Evolutionary conservation across 1,140 invertebrate genomes (phyloP), one percentile per base, ranked within the genome.

Genomic region (Bombus polaris): DNA sequence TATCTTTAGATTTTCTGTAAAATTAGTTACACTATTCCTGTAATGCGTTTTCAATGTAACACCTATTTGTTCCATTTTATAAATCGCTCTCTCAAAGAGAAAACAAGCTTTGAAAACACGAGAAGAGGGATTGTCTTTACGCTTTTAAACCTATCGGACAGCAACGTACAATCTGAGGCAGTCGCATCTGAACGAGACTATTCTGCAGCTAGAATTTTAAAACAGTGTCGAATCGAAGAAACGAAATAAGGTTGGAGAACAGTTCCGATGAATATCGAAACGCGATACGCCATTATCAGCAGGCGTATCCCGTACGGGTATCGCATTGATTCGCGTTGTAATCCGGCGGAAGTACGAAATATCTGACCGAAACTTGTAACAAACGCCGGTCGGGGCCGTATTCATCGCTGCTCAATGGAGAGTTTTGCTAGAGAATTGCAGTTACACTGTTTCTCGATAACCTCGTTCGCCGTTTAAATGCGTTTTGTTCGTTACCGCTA

Each of bases 351-450:
- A 71, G 44, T 35, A 10, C 13, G 44, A 35, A 72, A 72, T 81
- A 73, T 73, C 79, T 72, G 79, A 59, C 47, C 37, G 70, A 42
- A 72, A 81, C 68, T 73, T n/a, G 66, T 18, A 73, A 73, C 79
- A 53, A 71, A 42, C 32, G 47, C 10, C 28, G 53, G 39, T 37
- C 59, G 32, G 28, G 12, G 35, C 25, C 37, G 79, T 37, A 47
- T 81, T 59, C 79, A 73, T 32, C 68, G 32, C 8, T 1, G 44
- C 37, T 70, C 44, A 59, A 73, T 53, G 18, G 79, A 22, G 47
- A 81, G 68, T 81, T 81, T 72, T 42, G 9, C 28, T n/a, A 15
- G 44, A 35, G 42, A 81, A 81, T 57, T 81, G 79, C 70, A 47
- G 66, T 71, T 81, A 57, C 79, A 39, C 66, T n/a, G 44, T 39